A percentile compares a stretch with the other conserved stretches of the same genome.
These are phyloP conservation scores for Caerostris darwini DNA, from an alignment of 1,140 invertebrate genomes.

Conservation along the genomic window DNA sequence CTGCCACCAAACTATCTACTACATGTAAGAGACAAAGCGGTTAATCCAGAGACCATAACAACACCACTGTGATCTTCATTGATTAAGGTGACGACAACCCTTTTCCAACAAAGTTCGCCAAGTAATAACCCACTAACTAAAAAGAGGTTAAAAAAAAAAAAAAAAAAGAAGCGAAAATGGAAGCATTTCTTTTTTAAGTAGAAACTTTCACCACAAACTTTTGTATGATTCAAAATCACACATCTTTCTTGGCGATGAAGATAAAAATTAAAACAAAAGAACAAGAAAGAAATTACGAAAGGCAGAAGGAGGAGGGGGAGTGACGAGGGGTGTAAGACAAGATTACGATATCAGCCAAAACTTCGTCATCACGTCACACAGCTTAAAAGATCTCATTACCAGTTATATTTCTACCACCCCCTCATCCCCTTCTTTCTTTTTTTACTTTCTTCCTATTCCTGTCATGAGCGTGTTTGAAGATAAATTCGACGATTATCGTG, in stretches of 20 bases:
- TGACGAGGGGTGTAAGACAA: background rate
- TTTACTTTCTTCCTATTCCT: constrained; percentile 14
- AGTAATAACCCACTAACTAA: background rate
- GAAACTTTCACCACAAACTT: constrained; percentile 39
- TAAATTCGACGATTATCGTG: constrained; percentile 76
- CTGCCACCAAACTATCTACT: background rate
- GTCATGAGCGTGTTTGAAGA: constrained; percentile 72
- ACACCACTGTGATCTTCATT: background rate
- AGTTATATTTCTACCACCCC: constrained; percentile 12
- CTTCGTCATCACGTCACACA: constrained; percentile 67
- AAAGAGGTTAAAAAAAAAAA: background rate
- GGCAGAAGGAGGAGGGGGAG: background rate
- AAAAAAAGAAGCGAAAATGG: background rate
- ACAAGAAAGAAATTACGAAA: background rate
- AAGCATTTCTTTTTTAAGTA: constrained; percentile 3
- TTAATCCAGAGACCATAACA: constrained; percentile 14
- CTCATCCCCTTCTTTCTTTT: background rate
- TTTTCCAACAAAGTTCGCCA: background rate
- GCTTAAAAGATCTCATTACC: constrained; percentile 70
- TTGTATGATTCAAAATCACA: constrained; percentile 75
- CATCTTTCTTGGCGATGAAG: background rate
- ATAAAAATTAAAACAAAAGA: constrained; percentile 76
- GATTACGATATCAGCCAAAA: constrained; percentile 65
- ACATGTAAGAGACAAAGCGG: background rate
- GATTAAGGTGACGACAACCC: background rate